phyloP scores from a whole-genome alignment of 2,888 invertebrate species.

The Andrena camellia region DNA sequence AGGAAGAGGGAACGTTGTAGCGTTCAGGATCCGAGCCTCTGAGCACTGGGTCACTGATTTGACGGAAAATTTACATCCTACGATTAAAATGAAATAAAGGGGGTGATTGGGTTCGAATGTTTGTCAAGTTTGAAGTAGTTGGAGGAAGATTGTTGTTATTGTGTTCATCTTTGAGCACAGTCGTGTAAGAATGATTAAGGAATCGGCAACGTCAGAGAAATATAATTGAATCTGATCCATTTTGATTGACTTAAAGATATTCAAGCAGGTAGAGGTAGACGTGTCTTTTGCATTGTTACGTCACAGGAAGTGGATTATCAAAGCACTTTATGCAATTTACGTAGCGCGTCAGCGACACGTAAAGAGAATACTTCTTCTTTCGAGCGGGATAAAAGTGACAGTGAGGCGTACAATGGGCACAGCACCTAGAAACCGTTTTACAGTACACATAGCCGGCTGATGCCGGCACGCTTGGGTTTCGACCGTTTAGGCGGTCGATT shows the following conservation, averaged over 20 bases:
- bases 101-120: too few relatives aligned
- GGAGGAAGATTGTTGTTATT: too few relatives aligned
- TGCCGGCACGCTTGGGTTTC: background rate
- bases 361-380: constrained; percentile 36
- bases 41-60: too few relatives aligned
- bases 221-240: too few relatives aligned
- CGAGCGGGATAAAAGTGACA: constrained; percentile 7
- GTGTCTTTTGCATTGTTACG: constrained; percentile 22
- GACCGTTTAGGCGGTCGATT: constrained; percentile 56
- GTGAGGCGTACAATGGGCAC: constrained; percentile 35
- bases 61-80: too few relatives aligned
- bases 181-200: too few relatives aligned
- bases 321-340: constrained; percentile 51
- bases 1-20: background rate
- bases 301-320: constrained; percentile 53
- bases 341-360: constrained; percentile 7
- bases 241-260: too few relatives aligned
- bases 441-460: background rate
- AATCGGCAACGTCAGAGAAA: too few relatives aligned
- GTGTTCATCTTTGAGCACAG: too few relatives aligned
- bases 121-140: too few relatives aligned
- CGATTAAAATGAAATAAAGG: too few relatives aligned
- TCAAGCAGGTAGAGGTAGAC: too few relatives aligned
- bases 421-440: constrained; percentile 26
- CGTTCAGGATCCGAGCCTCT: background rate